phyloP scores from a whole-genome alignment of 2,797 vertebrate genomes.

The Urosaurus nigricauda region DNA sequence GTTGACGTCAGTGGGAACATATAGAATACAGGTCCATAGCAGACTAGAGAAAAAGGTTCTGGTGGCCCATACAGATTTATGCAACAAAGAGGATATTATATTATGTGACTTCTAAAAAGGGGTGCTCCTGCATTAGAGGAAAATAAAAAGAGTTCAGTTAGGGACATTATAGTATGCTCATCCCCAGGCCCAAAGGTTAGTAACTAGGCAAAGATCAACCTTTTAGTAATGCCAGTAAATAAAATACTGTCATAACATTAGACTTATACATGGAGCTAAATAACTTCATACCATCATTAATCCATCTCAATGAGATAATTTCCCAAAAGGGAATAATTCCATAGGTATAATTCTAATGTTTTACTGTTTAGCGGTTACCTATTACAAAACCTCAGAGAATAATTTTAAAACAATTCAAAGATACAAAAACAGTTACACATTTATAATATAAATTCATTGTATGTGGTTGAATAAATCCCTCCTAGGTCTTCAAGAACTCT shows the following conservation, averaged over 20 bases:
- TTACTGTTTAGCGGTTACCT: not conserved
- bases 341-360: not conserved
- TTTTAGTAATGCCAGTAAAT: not conserved
- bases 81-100: too few relatives aligned
- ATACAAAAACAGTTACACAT: not conserved
- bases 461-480: not conserved
- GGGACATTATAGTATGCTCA: not conserved
- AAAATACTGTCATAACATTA: not conserved
- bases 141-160: not conserved
- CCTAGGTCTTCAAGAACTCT: not conserved
- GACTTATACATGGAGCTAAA: not conserved
- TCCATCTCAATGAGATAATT: not conserved
- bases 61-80: too few relatives aligned
- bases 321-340: not conserved
- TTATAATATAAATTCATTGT: not conserved
- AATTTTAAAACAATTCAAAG: not conserved
- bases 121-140: not conserved
- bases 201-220: not conserved
- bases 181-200: not conserved
- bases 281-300: not conserved
- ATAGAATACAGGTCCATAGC: too few relatives aligned
- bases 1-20: too few relatives aligned
- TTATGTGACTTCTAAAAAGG: not conserved
- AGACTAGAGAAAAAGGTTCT: too few relatives aligned
- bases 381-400: not conserved